These are phyloP conservation scores for Eilema griseolum DNA, from an alignment of 2,888 invertebrate genomes.

Conservation along the genomic window DNA sequence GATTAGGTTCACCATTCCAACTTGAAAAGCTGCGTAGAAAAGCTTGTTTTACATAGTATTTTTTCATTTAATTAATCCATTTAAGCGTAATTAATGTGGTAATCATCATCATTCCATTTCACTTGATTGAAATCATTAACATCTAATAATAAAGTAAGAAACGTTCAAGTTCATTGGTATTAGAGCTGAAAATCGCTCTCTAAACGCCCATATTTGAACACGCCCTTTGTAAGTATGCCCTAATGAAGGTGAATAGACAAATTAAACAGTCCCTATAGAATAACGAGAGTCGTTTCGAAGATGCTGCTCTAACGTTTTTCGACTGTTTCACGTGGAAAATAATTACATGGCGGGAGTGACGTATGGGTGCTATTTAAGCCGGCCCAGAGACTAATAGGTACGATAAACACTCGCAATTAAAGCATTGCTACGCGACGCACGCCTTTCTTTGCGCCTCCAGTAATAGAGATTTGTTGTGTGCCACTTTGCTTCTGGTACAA, in stretches of 20 bases:
- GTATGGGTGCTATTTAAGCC: conserved; percentile 84
- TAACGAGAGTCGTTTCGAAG: conserved; percentile 66
- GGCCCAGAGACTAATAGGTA: conserved; percentile 81
- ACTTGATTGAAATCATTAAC: neutral
- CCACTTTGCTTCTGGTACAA: conserved; percentile 53
- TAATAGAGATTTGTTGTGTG: conserved; percentile 80
- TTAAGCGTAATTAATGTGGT: neutral
- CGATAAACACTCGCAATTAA: conserved; percentile 86
- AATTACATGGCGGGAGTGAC: conserved; percentile 84
- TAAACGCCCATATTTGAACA: conserved; percentile 54
- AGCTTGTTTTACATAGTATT: neutral
- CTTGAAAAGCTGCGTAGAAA: neutral
- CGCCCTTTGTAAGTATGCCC: conserved; percentile 57
- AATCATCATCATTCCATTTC: neutral
- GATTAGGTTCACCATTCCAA: neutral
- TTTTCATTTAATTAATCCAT: neutral
- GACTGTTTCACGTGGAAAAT: conserved; percentile 81
- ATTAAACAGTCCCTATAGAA: conserved; percentile 72
- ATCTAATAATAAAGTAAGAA: conserved; percentile 26
- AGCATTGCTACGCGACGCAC: conserved; percentile 85
- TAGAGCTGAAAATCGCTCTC: conserved; percentile 42
- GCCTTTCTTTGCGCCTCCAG: conserved; percentile 80
- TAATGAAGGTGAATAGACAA: conserved; percentile 74
- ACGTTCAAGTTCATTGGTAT: conserved; percentile 32
- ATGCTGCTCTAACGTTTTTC: conserved; percentile 74